Conservation (phyloP, 1,140 invertebrate species). For the Drosophila fuyamai region DNA sequence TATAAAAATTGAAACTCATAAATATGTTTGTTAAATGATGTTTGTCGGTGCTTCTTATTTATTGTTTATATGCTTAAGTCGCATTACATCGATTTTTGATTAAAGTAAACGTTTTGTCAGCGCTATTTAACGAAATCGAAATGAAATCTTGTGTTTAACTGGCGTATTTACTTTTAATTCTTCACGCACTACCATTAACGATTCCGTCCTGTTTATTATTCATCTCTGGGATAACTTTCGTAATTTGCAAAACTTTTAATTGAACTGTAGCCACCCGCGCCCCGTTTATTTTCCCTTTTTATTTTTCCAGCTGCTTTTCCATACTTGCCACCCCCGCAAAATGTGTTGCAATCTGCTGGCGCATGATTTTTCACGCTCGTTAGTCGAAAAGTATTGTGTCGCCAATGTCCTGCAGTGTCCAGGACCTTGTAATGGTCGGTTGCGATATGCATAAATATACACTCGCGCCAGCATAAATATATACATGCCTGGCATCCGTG, state of each 20-base stretch:
- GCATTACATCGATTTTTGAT: too few relatives aligned
- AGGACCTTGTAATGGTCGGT: conserved; percentile 50
- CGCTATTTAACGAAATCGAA: neutral
- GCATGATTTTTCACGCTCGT: conserved; percentile 78
- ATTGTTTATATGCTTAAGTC: too few relatives aligned
- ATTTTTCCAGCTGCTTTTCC: conserved; percentile 2
- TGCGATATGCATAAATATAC: conserved; percentile 50
- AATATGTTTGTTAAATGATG: too few relatives aligned
- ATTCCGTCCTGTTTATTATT: conserved; percentile 47
- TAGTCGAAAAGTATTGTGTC: conserved; percentile 67
- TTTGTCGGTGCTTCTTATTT: too few relatives aligned
- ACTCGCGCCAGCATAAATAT: conserved; percentile 32
- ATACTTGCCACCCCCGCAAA: conserved; percentile 7
- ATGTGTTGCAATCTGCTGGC: conserved; percentile 71
- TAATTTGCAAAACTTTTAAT: conserved; percentile 63
- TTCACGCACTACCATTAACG: conserved; percentile 41
- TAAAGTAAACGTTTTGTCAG: too few relatives aligned
- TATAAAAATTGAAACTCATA: too few relatives aligned
- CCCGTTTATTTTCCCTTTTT: conserved; percentile 8
- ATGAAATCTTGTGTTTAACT: conserved; percentile 16
- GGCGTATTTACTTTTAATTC: conserved; percentile 50
- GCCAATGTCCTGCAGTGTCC: conserved; percentile 26
- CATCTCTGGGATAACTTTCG: conserved; percentile 52
- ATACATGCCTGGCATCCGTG: neutral
- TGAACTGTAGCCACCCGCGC: conserved; percentile 44